A percentile compares a stretch with the other conserved stretches of the same genome.
phyloP scores from a whole-genome alignment of 2,888 invertebrate species.

The Epinotia brunnichana region DNA sequence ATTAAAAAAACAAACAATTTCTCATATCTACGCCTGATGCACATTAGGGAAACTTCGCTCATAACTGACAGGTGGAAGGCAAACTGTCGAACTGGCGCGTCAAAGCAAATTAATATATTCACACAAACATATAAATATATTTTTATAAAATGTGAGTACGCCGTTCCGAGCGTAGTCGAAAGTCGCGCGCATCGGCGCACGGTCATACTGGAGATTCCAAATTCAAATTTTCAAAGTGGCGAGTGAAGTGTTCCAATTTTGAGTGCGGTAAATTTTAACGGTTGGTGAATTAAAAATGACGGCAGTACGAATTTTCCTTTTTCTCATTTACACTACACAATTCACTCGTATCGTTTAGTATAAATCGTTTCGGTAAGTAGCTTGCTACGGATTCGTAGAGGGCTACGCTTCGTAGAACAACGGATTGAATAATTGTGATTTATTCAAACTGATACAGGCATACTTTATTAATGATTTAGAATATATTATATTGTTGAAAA shows the following conservation, averaged over 20 bases:
- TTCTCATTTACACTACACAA: constrained; percentile 50
- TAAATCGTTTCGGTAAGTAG: constrained; percentile 36
- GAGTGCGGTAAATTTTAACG: constrained; percentile 66
- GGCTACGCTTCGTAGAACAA: constrained; percentile 39
- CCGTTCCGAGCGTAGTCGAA: constrained; percentile 63
- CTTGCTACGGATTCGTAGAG: constrained; percentile 40
- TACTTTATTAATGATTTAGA: neutral
- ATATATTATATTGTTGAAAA: neutral
- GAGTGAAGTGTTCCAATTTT: constrained; percentile 67
- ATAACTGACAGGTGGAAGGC: constrained; percentile 25
- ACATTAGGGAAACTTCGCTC: constrained; percentile 41
- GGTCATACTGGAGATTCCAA: constrained; percentile 66
- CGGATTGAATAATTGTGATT: constrained; percentile 14
- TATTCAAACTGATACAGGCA: constrained; percentile 1
- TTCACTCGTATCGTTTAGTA: constrained; percentile 42
- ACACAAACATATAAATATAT: constrained; percentile 37
- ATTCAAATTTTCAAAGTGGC: constrained; percentile 58
- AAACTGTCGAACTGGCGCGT: constrained; percentile 27
- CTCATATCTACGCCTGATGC: neutral
- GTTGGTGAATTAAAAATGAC: constrained; percentile 73
- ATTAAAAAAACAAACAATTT: constrained; percentile 25
- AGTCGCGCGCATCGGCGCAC: constrained; percentile 64
- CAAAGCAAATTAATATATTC: constrained; percentile 41
- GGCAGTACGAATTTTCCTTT: constrained; percentile 65
- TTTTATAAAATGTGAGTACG: constrained; percentile 33